phyloP scores from a whole-genome alignment of 2,113 vertebrate species.

The Meleagris gallopavo region DNA sequence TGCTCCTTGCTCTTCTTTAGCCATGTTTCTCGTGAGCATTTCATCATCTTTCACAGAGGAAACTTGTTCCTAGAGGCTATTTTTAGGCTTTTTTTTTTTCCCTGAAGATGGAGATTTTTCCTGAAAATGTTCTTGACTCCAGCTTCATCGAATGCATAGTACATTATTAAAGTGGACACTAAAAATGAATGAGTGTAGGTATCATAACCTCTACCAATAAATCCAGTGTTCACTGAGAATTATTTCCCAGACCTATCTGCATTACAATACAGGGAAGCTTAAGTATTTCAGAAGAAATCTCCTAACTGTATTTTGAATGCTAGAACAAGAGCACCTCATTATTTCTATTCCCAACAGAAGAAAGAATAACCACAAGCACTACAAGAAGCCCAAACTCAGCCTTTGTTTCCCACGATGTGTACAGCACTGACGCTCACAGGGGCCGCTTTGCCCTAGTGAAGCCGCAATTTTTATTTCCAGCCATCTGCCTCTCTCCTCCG shows the following conservation, averaged over 20 bases:
- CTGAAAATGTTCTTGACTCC: neutral
- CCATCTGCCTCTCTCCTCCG: neutral
- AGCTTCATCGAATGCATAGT: neutral
- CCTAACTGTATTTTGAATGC: neutral
- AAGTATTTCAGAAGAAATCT: neutral
- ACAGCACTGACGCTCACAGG: neutral
- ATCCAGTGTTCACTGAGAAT: neutral
- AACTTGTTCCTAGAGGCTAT: neutral
- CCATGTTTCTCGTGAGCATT: neutral
- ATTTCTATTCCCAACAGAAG: neutral
- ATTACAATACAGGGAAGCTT: neutral
- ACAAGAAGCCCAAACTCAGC: neutral
- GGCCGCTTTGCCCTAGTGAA: neutral
- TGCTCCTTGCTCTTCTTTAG: neutral
- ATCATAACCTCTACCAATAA: neutral
- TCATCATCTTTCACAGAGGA: neutral
- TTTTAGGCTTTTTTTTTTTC: neutral
- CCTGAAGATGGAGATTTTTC: neutral
- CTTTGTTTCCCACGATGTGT: neutral
- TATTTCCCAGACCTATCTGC: neutral
- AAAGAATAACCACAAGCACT: neutral
- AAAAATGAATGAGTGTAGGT: neutral
- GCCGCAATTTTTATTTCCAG: neutral
- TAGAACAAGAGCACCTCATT: neutral
- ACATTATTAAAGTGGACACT: accelerated